phyloP scores from a whole-genome alignment of 2,888 invertebrate species.

The Prenolepis imparis region DNA sequence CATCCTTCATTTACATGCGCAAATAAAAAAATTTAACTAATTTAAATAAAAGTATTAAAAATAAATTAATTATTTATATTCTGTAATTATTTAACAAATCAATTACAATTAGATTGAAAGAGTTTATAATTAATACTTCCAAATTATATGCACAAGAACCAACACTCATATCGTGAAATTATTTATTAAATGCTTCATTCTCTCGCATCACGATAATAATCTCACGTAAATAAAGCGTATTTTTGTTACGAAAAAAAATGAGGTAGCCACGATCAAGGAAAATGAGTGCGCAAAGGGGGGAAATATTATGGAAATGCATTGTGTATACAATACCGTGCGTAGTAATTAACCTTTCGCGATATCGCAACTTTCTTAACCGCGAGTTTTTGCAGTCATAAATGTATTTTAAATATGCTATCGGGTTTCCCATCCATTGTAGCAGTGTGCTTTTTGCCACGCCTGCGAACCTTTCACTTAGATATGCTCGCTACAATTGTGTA shows the following conservation, averaged over 20 bases:
- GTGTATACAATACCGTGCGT: conserved; percentile 62
- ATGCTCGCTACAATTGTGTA: conserved; percentile 61
- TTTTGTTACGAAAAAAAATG: not conserved
- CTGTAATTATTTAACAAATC: too few species aligned
- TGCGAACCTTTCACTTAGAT: conserved; percentile 70
- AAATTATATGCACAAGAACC: too few species aligned
- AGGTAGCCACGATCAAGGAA: conserved; percentile 4
- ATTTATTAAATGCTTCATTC: conserved; percentile 1
- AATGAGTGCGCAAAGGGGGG: conserved; percentile 43
- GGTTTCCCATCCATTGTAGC: conserved; percentile 74
- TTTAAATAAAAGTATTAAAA: too few species aligned
- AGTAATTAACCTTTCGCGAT: conserved; percentile 72
- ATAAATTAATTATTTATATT: too few species aligned
- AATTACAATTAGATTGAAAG: too few species aligned
- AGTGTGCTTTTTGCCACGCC: conserved; percentile 74
- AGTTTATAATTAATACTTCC: too few species aligned
- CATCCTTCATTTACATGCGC: not conserved
- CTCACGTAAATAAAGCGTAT: conserved; percentile 16
- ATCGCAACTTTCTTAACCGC: conserved; percentile 70
- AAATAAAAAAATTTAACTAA: not conserved
- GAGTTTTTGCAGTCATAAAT: conserved; percentile 68
- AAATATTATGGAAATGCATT: conserved; percentile 66
- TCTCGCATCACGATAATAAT: conserved; percentile 17
- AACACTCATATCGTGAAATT: not conserved
- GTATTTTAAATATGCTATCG: conserved; percentile 69